Evolutionary conservation across 1,140 invertebrate genomes (phyloP).

Genomic region (Drosophila repleta): DNA sequence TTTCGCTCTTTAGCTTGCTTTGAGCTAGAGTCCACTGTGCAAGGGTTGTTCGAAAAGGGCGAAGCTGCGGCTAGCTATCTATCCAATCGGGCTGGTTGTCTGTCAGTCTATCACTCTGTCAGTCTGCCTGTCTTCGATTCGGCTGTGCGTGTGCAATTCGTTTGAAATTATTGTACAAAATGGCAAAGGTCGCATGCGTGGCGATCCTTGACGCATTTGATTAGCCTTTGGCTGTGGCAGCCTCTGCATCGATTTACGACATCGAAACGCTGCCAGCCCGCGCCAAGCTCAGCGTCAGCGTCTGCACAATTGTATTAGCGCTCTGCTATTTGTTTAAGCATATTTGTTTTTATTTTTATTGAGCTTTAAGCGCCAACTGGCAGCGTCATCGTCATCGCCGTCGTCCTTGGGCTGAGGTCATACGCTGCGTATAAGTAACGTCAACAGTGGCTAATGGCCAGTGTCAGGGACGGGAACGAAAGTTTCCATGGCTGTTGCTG

Average conservation of each 20-base stretch:
- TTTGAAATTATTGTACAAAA: slow-evolving; percentile 40
- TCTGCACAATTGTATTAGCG: slow-evolving; percentile 24
- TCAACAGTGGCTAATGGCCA: background rate
- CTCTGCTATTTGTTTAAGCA: slow-evolving; percentile 35
- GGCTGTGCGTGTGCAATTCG: slow-evolving; percentile 24
- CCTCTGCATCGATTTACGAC: slow-evolving; percentile 32
- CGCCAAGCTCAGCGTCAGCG: background rate
- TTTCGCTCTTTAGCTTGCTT: no score
- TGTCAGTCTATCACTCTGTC: slow-evolving; percentile 5
- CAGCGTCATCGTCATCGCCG: slow-evolving; percentile 1
- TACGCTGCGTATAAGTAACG: slow-evolving; percentile 28
- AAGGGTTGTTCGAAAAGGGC: background rate
- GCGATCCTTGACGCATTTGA: slow-evolving; percentile 51
- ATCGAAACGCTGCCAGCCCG: slow-evolving; percentile 12
- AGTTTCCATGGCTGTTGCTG: slow-evolving; percentile 7
- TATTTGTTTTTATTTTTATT: slow-evolving; percentile 40
- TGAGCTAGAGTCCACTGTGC: slow-evolving; percentile 10
- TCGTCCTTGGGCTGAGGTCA: slow-evolving; percentile 33
- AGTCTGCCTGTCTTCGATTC: slow-evolving; percentile 6
- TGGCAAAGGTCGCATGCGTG: slow-evolving; percentile 50
- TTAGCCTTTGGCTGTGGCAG: slow-evolving; percentile 33
- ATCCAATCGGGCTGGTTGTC: slow-evolving; percentile 10
- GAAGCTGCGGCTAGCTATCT: slow-evolving; percentile 7
- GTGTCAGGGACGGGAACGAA: slow-evolving; percentile 4
- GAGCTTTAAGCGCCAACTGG: slow-evolving; percentile 22